Percentiles rank a stretch among this genome's conserved stretches.
Evolutionary conservation across 2,797 vertebrate species (phyloP).

Genomic region (Clamator glandarius): DNA sequence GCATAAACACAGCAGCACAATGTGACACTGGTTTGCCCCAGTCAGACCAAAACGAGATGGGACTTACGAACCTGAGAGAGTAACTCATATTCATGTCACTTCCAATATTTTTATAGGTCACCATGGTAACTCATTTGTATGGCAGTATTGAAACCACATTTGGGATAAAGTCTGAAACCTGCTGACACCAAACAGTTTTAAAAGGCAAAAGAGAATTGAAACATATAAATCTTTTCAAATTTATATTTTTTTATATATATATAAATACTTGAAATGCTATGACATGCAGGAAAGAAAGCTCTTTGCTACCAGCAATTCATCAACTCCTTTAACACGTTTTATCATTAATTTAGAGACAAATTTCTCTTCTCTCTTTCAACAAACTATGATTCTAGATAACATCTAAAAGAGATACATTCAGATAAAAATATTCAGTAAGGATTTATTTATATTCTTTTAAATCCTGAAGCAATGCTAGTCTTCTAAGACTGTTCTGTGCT

Average conservation of each 20-base stretch:
- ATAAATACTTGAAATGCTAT: neutral
- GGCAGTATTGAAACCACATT: neutral
- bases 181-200: neutral
- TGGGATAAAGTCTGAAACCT: neutral
- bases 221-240: neutral
- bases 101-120: neutral
- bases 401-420: neutral
- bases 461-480: neutral
- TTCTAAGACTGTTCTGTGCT: slow-evolving; percentile 22
- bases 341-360: neutral
- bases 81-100: neutral
- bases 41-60: neutral
- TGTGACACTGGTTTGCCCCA: neutral
- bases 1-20: neutral
- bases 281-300: neutral
- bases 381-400: neutral
- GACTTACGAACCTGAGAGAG: neutral
- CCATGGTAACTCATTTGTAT: neutral
- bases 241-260: neutral
- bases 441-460: slow-evolving; percentile 32
- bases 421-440: neutral
- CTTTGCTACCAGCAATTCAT: neutral
- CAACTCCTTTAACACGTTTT: neutral
- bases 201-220: neutral
- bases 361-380: neutral